These are phyloP conservation scores for Eurystomus glaucurus DNA, from an alignment of 2,797 vertebrate genomes.

Conservation along the genomic window DNA sequence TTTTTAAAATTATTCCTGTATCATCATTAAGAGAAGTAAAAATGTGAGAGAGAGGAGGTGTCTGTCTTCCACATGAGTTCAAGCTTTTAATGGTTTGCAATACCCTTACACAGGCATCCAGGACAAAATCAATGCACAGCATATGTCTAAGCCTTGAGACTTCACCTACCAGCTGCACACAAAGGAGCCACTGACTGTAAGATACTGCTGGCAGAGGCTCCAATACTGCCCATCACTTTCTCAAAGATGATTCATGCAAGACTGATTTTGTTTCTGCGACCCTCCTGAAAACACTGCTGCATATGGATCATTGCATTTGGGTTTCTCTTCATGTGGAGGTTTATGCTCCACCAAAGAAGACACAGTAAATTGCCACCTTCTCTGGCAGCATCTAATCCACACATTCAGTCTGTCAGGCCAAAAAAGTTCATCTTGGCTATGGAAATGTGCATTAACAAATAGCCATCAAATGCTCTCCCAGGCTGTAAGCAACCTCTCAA, in stretches of 20 bases:
- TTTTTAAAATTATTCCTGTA: neutral
- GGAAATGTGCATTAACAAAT: neutral
- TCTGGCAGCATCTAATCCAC: neutral
- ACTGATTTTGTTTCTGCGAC: neutral
- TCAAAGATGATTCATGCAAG: neutral
- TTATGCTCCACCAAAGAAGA: neutral
- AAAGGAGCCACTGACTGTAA: neutral
- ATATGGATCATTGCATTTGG: neutral
- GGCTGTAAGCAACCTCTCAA: neutral
- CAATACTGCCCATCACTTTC: neutral
- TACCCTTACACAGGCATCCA: neutral
- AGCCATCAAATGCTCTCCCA: neutral
- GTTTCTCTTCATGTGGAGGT: neutral
- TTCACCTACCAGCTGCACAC: neutral
- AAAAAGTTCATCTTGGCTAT: neutral
- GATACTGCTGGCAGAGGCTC: neutral
- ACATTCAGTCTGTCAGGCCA: neutral
- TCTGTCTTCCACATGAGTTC: neutral
- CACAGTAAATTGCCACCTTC: accelerated
- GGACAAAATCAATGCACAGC: neutral
- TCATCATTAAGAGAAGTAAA: neutral
- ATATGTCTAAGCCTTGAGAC: neutral
- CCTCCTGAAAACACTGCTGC: neutral
- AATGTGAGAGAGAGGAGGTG: neutral
- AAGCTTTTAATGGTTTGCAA: neutral